These are phyloP conservation scores for Pelobates cultripes DNA, from an alignment of 2,797 vertebrate genomes.

Conservation along the genomic window DNA sequence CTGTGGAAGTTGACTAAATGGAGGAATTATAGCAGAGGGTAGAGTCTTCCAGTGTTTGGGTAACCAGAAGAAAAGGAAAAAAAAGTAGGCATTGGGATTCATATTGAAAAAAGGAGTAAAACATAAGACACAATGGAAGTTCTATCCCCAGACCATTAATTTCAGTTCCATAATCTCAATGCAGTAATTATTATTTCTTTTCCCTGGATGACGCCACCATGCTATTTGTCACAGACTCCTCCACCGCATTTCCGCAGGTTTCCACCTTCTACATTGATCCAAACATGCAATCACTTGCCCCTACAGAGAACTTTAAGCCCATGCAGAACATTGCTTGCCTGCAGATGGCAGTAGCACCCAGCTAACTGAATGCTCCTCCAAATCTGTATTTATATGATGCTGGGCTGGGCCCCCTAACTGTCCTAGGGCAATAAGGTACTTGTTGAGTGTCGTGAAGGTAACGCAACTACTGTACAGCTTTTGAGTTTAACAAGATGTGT, in stretches of 20 bases:
- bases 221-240: not conserved
- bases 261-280: not conserved
- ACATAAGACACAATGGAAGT: not conserved
- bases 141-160: not conserved
- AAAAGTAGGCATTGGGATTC: not conserved
- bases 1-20: not conserved
- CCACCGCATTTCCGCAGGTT: not conserved
- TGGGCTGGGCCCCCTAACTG: not conserved
- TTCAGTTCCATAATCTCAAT: not conserved
- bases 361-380: not conserved
- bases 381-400: not conserved
- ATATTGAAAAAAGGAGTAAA: not conserved
- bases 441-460: not conserved
- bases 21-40: not conserved
- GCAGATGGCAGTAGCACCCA: conserved; percentile 1
- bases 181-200: no score
- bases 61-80: not conserved
- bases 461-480: conserved; percentile 35
- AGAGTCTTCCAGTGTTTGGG: not conserved
- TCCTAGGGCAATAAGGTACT: not conserved
- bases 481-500: conserved; percentile 5
- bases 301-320: not conserved
- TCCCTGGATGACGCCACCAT: no score
- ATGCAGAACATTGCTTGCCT: not conserved
- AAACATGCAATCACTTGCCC: not conserved